Base-by-base conservation (phyloP, 2,888 invertebrate genomes). In the Sipha maydis region DNA sequence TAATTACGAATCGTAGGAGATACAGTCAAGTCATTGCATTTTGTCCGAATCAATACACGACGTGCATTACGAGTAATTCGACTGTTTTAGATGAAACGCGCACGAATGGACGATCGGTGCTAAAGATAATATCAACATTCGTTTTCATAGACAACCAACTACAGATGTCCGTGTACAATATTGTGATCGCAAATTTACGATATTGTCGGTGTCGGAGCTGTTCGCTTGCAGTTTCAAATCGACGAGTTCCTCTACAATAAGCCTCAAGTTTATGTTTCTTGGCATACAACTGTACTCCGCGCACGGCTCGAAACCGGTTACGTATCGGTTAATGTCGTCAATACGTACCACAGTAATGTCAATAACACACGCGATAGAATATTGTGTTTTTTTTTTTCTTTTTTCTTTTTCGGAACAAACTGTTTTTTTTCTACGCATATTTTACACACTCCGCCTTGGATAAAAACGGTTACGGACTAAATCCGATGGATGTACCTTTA, bases 171-270 rank as follows among this genome's bases (percentile, higher is more conserved):
- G 61, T 25, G 61, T 14, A 25, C 54, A 77, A 54, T 78, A 78
- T 78, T 31, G 34, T 48, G 82, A 82, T 82, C 28, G 21, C 38
- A 11, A 41, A 69, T 69, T 69, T 48, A 82, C 28, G 80, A 34
- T 19, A 38, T 21, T 48, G 48, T 31, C 38, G 48, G 7, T 3
- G 34, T 34, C n/a, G 48, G 17, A 71, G 71, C 25, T 54, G 71
- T 83, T 48, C 28, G 5, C 69, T 71, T 41, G 19, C 38, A 67
- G 67, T 48, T n/a, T 48, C 41, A 69, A 19, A 21, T 5, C 21
- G 19, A 48, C 48, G 14, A 14, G 11, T 11, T 48, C 11, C 2
- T 48, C 48, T 4, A 4, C 34, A 34, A 34, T 34, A 48, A 14
- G 1, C 17, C 25, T 83, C 48, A 34, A 1, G 17, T 41, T 61